A percentile compares a stretch with the other conserved stretches of the same genome.
Evolutionary conservation across 2,888 invertebrate species (phyloP).

Genomic region (Pelosia muscerda): DNA sequence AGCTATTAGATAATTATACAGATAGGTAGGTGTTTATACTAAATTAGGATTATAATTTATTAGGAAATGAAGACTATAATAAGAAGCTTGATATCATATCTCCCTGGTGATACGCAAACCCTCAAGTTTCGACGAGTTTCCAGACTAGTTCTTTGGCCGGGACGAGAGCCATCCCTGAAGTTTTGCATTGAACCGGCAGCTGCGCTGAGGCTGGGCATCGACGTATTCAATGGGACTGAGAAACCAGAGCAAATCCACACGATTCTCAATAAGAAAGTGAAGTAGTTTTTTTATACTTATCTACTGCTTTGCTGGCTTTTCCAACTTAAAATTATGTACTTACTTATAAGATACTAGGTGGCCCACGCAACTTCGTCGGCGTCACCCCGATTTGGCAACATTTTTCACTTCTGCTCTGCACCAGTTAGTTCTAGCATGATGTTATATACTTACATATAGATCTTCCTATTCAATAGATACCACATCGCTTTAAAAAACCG

Average conservation of each 20-base stretch:
- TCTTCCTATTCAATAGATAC: too few relatives aligned
- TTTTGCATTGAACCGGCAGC: conserved; percentile 56
- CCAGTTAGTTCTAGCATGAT: too few relatives aligned
- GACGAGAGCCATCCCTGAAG: conserved; percentile 45
- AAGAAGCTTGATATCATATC: conserved; percentile 57
- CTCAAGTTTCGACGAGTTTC: conserved; percentile 71
- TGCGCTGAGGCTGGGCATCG: conserved; percentile 58
- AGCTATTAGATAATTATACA: too few relatives aligned
- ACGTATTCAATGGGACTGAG: conserved; percentile 63
- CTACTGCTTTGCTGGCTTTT: neutral
- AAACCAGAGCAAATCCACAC: conserved; percentile 57
- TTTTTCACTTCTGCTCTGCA: too few relatives aligned
- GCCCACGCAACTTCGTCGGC: too few relatives aligned
- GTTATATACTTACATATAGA: too few relatives aligned
- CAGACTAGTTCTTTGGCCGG: conserved; percentile 65
- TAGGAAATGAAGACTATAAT: conserved; percentile 71
- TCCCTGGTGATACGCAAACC: conserved; percentile 63
- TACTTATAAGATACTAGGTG: too few relatives aligned
- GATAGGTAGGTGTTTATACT: neutral
- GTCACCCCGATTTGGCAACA: too few relatives aligned
- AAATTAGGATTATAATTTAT: neutral
- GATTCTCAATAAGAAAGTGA: conserved; percentile 73
- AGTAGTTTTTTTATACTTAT: neutral
- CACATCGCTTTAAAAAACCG: too few relatives aligned
- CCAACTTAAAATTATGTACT: neutral